Base-by-base conservation (phyloP, 2,797 vertebrate genomes). In the Columba guinea region DNA sequence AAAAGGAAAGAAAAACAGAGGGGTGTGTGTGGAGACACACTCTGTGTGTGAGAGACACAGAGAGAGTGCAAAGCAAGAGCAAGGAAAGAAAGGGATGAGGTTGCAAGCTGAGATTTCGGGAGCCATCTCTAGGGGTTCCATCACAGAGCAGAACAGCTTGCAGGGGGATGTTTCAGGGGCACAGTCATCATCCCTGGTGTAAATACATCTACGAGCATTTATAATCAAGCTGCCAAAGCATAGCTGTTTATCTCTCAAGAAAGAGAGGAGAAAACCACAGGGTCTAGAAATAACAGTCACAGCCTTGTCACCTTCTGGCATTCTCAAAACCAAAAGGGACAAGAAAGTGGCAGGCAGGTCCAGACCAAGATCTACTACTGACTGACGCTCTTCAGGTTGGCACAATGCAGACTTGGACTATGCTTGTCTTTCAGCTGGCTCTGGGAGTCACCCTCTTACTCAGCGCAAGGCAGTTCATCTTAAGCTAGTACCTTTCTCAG, bases 1-100 rank as follows among this genome's bases (percentile, higher is more conserved):
- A 81, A 92, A 87, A 96, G 85, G 86, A 78, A 89, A 94, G 95
- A 93, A 95, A 95, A 95, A 90, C 94, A 95, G 86, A 67, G 76
- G 89, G 77, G 88, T 53, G 95, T 91, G 93, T 90, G 39, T 9
- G 24, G 91, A 93, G 77, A 91, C 78, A 44, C 73, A 20, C 5
- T 78, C 5, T 34, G 62, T 59, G 51, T 27, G 34, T 9, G 30
- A 60, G 37, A 19, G 30, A 51, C 63, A 28, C 11, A 3, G 86
- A 69, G 75, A 20, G 77, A 6, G 27, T 0, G 1, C 0, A 68
- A 69, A 84, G 64, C 20, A 18, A 46, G 48, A 24, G 68, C 71
- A 35, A 73, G 53, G 48, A 51, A 37, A 77, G 63, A 30, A 84
- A 77, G 27, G 51, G 64, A 68, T 39, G 63, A 84, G 52, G 12